Conservation (phyloP, 2,113 vertebrate genomes). For the Rhynchopsitta pachyrhyncha region DNA sequence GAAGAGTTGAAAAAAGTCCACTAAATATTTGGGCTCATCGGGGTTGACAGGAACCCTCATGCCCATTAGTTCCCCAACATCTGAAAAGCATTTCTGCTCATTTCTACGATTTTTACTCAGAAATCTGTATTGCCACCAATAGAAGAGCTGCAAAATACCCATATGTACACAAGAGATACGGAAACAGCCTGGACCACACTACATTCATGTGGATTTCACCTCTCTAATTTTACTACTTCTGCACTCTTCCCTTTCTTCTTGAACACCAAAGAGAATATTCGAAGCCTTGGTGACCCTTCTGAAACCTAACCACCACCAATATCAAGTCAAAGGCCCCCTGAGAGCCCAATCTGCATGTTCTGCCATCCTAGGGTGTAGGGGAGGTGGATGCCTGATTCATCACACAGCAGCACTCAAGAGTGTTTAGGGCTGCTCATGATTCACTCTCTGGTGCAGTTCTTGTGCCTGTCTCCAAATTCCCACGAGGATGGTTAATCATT, state of each 20-base stretch:
- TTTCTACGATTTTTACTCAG: background rate
- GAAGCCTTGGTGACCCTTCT: background rate
- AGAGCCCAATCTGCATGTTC: background rate
- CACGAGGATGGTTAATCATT: background rate
- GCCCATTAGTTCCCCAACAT: background rate
- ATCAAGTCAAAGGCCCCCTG: background rate
- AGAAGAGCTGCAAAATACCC: background rate
- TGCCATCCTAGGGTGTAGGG: background rate
- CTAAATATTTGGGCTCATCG: background rate
- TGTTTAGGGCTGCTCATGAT: background rate
- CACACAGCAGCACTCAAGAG: background rate
- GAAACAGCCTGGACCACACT: background rate
- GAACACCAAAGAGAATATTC: background rate
- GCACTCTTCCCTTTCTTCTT: background rate
- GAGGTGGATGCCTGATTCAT: background rate
- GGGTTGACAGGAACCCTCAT: background rate
- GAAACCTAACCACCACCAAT: background rate
- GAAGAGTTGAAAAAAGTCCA: background rate
- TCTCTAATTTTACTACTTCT: background rate
- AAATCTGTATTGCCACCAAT: background rate
- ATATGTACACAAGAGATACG: background rate
- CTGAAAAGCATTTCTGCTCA: background rate
- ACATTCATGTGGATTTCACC: background rate
- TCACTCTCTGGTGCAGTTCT: background rate
- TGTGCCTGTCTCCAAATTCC: background rate